Conservation (phyloP, 1,140 invertebrate species). For the Drosophila ananassae region DNA sequence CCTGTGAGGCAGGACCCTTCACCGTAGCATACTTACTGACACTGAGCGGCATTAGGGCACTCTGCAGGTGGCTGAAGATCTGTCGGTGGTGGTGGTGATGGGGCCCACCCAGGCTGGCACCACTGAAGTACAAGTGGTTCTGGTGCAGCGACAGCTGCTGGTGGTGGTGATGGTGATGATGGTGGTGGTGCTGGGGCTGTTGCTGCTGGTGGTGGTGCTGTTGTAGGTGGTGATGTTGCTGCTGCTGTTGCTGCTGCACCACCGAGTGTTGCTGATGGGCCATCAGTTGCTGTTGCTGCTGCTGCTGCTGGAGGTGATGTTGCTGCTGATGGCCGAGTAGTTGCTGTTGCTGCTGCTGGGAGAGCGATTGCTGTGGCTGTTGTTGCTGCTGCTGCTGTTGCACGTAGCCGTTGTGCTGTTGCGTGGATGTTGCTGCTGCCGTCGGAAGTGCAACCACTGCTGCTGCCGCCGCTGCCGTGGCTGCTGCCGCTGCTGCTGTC, state of each 20-base stretch:
- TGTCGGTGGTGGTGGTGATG: slow-evolving; percentile 79
- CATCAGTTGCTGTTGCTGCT: slow-evolving; percentile 55
- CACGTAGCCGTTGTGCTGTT: slow-evolving; percentile 28
- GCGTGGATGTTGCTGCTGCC: slow-evolving; percentile 33
- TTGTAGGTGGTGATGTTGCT: slow-evolving; percentile 54
- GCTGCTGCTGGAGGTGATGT: slow-evolving; percentile 36
- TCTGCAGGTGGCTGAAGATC: slow-evolving; percentile 82
- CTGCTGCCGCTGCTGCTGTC: slow-evolving; percentile 54
- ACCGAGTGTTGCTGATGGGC: slow-evolving; percentile 54
- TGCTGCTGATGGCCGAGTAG: slow-evolving; percentile 26
- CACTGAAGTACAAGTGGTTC: slow-evolving; percentile 82
- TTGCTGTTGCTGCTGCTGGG: slow-evolving; percentile 26
- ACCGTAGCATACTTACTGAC: slow-evolving; percentile 78
- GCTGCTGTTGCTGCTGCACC: slow-evolving; percentile 50
- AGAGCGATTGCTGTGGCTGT: slow-evolving; percentile 23
- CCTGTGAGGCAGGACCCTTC: not conserved
- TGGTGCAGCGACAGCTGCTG: slow-evolving; percentile 82
- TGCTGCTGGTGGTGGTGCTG: slow-evolving; percentile 61
- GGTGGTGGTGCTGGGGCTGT: slow-evolving; percentile 68
- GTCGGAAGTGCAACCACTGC: slow-evolving; percentile 46
- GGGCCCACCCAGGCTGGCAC: slow-evolving; percentile 60
- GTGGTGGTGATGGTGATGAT: slow-evolving; percentile 79
- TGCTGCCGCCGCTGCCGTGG: slow-evolving; percentile 44
- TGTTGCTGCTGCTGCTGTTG: slow-evolving; percentile 37
- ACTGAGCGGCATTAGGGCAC: slow-evolving; percentile 78